phyloP scores from a whole-genome alignment of 23 tunicate species.

The Trididemnum nubilum region DNA sequence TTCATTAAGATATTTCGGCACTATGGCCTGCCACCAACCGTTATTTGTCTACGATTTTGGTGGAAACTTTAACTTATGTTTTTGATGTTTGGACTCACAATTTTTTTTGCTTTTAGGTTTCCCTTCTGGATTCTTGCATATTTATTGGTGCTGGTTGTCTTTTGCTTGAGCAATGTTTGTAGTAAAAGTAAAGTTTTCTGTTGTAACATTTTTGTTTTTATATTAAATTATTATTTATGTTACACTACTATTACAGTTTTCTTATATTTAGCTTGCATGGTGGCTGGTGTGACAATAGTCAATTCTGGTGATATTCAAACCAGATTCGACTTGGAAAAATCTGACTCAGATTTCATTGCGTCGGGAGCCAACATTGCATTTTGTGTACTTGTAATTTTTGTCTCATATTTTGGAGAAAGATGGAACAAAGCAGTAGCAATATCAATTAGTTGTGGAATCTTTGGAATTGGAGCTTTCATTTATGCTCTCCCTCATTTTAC shows the following conservation, averaged over 20 bases:
- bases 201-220: too few relatives aligned
- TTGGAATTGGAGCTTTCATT: slow-evolving; percentile 54
- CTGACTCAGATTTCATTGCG: slow-evolving; percentile 66
- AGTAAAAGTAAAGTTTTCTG: too few relatives aligned
- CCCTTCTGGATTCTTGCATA: too few relatives aligned
- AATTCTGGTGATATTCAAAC: slow-evolving; percentile 63
- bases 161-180: too few relatives aligned
- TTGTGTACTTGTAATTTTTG: slow-evolving; percentile 54
- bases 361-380: slow-evolving; percentile 89
- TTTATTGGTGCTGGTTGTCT: too few relatives aligned
- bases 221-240: too few relatives aligned
- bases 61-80: too few relatives aligned
- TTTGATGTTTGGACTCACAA: too few relatives aligned
- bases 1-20: too few relatives aligned
- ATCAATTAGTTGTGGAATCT: slow-evolving; percentile 41
- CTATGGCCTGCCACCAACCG: too few relatives aligned
- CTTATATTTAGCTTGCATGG: neutral
- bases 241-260: neutral
- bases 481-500: slow-evolving; percentile 83
- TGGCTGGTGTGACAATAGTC: slow-evolving; percentile 63
- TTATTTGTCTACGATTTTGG: too few relatives aligned
- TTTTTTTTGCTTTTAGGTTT: too few relatives aligned
- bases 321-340: slow-evolving; percentile 66
- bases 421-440: slow-evolving; percentile 44
- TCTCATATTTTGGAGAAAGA: slow-evolving; percentile 63